These are phyloP conservation scores for Ovis canadensis DNA, from an alignment of 2,113 vertebrate genomes.

Conservation along the genomic window DNA sequence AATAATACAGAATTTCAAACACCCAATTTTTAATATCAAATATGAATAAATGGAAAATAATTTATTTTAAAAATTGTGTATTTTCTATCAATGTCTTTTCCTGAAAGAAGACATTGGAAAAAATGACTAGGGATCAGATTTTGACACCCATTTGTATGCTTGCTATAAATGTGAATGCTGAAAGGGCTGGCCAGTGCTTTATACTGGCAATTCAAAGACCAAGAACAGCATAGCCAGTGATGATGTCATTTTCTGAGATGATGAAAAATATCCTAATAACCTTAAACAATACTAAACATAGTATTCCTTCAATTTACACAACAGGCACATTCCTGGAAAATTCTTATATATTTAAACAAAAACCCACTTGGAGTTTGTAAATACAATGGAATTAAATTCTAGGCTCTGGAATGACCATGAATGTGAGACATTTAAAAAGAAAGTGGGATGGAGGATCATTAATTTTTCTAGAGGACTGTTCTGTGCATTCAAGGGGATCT, in stretches of 20 bases:
- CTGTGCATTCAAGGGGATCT: neutral
- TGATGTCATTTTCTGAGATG: neutral
- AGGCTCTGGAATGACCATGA: neutral
- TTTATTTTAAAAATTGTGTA: neutral
- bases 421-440: neutral
- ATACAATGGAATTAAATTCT: neutral
- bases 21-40: neutral
- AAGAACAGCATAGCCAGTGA: neutral
- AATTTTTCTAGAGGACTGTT: neutral
- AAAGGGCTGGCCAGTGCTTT: neutral
- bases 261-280: neutral
- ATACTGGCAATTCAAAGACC: neutral
- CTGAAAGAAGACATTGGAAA: neutral
- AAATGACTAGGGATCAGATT: neutral
- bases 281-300: neutral
- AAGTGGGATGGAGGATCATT: neutral
- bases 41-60: neutral
- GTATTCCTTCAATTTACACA: neutral
- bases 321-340: neutral
- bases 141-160: neutral
- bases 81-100: neutral
- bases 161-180: neutral
- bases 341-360: neutral
- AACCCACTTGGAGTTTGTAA: neutral
- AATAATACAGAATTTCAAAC: neutral